Evolutionary conservation across 1,140 invertebrate genomes (phyloP).

Genomic region (Lepidotrigona ventralis): DNA sequence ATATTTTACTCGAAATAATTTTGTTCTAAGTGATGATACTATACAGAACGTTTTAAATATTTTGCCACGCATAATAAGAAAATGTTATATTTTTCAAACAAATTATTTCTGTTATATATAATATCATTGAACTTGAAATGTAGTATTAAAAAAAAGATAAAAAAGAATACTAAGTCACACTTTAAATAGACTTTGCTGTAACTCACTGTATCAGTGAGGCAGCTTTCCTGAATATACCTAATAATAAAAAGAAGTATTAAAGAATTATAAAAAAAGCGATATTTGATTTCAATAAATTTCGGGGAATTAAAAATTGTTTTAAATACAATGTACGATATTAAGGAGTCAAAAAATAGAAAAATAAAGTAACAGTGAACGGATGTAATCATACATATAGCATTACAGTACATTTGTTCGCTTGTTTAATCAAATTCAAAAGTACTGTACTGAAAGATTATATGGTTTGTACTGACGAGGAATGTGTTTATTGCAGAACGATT

Average conservation of each 20-base stretch:
- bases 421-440: constrained; percentile 63
- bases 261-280: constrained; percentile 60
- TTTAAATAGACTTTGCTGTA: constrained; percentile 65
- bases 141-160: constrained; percentile 53
- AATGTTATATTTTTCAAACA: constrained; percentile 48
- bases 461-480: constrained; percentile 63
- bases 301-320: constrained; percentile 39
- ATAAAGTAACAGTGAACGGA: constrained; percentile 54
- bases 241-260: constrained; percentile 76
- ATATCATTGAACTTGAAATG: constrained; percentile 71
- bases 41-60: constrained; percentile 42
- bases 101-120: constrained; percentile 68
- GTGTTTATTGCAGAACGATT: constrained; percentile 49
- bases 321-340: constrained; percentile 30
- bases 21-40: constrained; percentile 53
- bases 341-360: constrained; percentile 19
- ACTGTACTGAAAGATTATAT: constrained; percentile 62
- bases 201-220: constrained; percentile 80
- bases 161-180: constrained; percentile 70
- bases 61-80: constrained; percentile 50
- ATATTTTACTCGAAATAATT: constrained; percentile 60
- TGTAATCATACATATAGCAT: constrained; percentile 42
- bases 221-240: constrained; percentile 70
- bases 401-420: constrained; percentile 65
- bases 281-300: constrained; percentile 50